phyloP scores from a whole-genome alignment of 2,888 invertebrate species.

The Trichopoda pennipes region DNA sequence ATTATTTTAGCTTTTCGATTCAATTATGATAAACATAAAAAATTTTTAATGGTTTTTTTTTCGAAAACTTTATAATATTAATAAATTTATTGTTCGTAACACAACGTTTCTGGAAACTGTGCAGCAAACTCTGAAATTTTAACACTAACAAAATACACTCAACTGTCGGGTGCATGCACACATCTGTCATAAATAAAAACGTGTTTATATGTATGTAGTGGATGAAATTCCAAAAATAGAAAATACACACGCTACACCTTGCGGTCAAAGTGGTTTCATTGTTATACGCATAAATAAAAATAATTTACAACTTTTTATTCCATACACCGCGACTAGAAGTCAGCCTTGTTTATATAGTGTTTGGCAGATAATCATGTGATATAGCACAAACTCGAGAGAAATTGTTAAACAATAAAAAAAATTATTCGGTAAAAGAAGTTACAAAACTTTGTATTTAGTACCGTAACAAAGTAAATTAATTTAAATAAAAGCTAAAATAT shows the following conservation, averaged over 20 bases:
- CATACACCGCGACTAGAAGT: not conserved
- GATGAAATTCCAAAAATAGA: slow-evolving; percentile 33
- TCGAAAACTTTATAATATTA: not conserved
- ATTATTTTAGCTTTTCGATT: too few species aligned
- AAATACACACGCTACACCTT: slow-evolving; percentile 27
- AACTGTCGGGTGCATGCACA: not conserved
- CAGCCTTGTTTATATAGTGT: not conserved
- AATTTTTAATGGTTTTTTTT: not conserved
- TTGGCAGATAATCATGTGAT: too few species aligned
- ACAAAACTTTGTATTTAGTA: not conserved
- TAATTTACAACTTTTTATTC: slow-evolving; percentile 23
- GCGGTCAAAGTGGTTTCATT: slow-evolving; percentile 36
- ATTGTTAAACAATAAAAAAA: not conserved
- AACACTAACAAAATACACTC: slow-evolving; percentile 1
- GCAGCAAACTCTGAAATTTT: not conserved
- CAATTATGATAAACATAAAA: too few species aligned
- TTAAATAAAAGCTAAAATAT: slow-evolving; percentile 22
- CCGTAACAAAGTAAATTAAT: not conserved
- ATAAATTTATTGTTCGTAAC: not conserved
- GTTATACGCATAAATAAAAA: slow-evolving; percentile 39
- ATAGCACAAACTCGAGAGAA: too few species aligned
- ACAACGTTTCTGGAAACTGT: slow-evolving; percentile 21
- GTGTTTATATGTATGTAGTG: slow-evolving; percentile 18
- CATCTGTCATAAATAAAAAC: slow-evolving; percentile 11
- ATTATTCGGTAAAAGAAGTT: not conserved